These are phyloP conservation scores for Osedax frankpressi DNA, from an alignment of 2,888 invertebrate genomes.

Conservation along the genomic window DNA sequence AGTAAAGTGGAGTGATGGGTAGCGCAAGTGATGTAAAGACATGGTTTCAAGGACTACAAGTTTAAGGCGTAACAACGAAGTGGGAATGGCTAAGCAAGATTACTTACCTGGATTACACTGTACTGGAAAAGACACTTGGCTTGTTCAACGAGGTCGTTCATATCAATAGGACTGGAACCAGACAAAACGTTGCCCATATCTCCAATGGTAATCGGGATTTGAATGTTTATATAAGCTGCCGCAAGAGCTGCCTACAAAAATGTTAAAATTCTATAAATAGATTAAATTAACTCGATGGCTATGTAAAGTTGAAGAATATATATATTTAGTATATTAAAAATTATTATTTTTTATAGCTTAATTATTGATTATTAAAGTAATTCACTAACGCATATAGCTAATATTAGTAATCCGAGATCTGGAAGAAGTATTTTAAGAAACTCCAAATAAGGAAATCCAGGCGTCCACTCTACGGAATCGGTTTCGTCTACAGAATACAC, in stretches of 20 bases:
- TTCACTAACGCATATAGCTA: constrained; percentile 63
- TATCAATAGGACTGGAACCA: constrained; percentile 42
- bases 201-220: constrained; percentile 73
- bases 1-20: too few relatives aligned
- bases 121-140: constrained; percentile 57
- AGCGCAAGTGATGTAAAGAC: too few relatives aligned
- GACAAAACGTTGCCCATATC: constrained; percentile 67
- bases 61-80: not conserved
- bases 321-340: too few relatives aligned
- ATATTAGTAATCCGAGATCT: constrained; percentile 62
- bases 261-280: too few relatives aligned
- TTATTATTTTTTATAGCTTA: not conserved
- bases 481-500: not conserved
- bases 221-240: constrained; percentile 74
- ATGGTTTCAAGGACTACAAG: not conserved
- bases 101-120: constrained; percentile 61
- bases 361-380: not conserved
- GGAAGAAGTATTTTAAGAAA: constrained; percentile 63
- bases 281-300: too few relatives aligned
- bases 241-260: constrained; percentile 73
- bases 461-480: not conserved
- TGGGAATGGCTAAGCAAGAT: not conserved
- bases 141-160: constrained; percentile 50
- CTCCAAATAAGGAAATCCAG: constrained; percentile 62
- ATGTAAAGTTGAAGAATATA: too few relatives aligned